Conservation (phyloP, 2,113 vertebrate genomes). For the Steatornis caripensis region DNA sequence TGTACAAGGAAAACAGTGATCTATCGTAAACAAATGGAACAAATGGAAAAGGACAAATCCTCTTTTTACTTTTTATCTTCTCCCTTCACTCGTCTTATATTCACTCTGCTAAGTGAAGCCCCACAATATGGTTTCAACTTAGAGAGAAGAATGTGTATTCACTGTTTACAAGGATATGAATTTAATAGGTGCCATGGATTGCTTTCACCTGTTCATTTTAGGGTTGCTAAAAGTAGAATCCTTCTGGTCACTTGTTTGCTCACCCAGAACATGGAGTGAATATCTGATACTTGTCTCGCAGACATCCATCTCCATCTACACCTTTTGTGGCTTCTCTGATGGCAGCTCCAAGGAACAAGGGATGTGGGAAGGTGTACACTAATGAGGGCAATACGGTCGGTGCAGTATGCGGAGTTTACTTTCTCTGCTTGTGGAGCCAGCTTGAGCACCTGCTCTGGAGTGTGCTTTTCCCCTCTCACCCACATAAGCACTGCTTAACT, state of each 20-base stretch:
- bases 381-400: not conserved
- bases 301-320: not conserved
- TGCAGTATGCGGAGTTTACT: not conserved
- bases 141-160: not conserved
- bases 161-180: not conserved
- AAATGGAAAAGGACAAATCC: not conserved
- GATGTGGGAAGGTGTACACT: not conserved
- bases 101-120: not conserved
- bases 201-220: not conserved
- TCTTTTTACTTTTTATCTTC: not conserved
- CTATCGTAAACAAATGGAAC: not conserved
- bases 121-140: not conserved
- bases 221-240: not conserved
- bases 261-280: not conserved
- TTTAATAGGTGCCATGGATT: not conserved
- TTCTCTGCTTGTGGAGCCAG: constrained; percentile 20
- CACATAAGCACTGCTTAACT: constrained; percentile 59
- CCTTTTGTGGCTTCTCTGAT: not conserved
- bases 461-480: constrained; percentile 17
- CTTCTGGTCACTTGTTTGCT: not conserved
- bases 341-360: not conserved
- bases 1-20: not conserved
- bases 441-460: constrained; percentile 42
- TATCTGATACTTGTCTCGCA: not conserved
- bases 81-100: not conserved